Evolutionary conservation across 2,888 invertebrate species (phyloP), one percentile per base, ranked within the genome.

Genomic region (Arge pagana): DNA sequence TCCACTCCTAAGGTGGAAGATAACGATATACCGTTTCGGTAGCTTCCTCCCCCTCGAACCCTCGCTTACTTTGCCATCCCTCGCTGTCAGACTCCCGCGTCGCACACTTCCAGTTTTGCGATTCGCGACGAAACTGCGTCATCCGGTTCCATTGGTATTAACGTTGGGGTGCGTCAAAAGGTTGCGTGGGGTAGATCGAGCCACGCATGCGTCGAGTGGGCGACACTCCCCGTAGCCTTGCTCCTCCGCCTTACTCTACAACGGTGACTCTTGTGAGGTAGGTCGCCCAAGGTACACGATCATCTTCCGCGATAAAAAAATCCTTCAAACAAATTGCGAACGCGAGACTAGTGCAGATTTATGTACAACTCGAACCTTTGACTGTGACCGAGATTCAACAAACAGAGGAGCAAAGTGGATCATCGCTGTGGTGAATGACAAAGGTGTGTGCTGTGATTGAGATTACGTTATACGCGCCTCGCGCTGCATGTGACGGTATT

Each of bases 201-300:
- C 6, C 10, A 56, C 70, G 70, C 70, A 68, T 68, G 70, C 70
- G 70, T 58, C 16, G 3, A 50, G 52, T 50, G 59, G 61, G 62
- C 57, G 62, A 53, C 59, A 59, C 60, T 58, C 61, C 64, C 67
- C 60, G 31, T 24, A 52, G 55, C 60, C 55, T 58, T 56, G 60
- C 57, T 53, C 48, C 55, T 52, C 24, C 60, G 63, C 60, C 60
- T 67, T 68, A 70, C 64, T 70, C 68, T 63, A 61, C 62, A 63
- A 63, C 69, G 57, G 54, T 55, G 56, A 61, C 58, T 56, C 64
- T 62, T 63, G 68, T 65, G 66, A 61, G 66, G 64, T 69, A 70
- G 70, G 66, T 70, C 70, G 63, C 60, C 57, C 50, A 42, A 51
- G 45, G 33, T 35, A 23, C 30, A 33, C 45, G 23, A 24, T 24